A percentile compares a stretch with the other conserved stretches of the same genome.
Conservation (phyloP, 2,797 vertebrate species). For the Chloroceryle amazona region DNA sequence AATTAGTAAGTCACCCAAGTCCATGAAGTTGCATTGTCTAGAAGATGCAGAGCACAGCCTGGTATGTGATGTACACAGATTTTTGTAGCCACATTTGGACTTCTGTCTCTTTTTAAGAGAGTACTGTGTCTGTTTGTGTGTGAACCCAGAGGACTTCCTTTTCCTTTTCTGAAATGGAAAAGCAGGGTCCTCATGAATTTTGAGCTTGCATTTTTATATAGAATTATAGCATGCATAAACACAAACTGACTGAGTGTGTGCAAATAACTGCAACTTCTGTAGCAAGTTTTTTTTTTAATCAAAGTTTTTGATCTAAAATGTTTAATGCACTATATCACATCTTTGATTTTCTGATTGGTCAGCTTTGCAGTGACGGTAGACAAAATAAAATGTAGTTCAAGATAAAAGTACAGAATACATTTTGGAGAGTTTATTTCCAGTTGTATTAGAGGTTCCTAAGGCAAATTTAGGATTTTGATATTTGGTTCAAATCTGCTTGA, state of each 20-base stretch:
- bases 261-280: background rate
- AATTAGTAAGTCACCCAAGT: background rate
- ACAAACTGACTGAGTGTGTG: background rate
- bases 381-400: background rate
- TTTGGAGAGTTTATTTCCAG: background rate
- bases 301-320: background rate
- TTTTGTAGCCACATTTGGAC: background rate
- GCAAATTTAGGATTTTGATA: background rate
- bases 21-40: background rate
- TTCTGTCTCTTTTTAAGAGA: background rate
- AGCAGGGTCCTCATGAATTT: background rate
- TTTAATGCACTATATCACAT: background rate
- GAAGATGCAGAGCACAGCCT: background rate
- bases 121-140: accelerated
- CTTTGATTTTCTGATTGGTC: background rate
- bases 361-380: background rate
- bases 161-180: background rate
- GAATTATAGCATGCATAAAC: background rate
- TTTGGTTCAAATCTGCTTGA: background rate
- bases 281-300: background rate
- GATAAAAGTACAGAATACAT: background rate
- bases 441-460: background rate
- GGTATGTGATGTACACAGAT: background rate
- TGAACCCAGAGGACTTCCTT: background rate
- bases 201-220: background rate